Conservation (phyloP, 2,113 vertebrate species). For the Verasper variegatus region DNA sequence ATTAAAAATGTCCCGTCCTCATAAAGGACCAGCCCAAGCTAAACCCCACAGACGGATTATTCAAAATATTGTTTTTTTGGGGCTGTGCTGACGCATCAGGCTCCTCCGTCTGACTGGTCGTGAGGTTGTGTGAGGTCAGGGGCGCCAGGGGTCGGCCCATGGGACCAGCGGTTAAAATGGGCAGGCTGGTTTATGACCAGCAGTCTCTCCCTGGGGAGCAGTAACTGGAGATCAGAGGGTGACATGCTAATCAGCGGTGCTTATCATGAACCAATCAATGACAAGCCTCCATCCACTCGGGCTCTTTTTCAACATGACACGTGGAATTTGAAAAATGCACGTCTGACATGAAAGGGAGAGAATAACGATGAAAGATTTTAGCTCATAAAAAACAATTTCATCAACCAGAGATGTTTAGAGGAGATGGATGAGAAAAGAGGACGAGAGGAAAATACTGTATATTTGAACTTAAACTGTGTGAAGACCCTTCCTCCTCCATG, state of each 20-base stretch:
- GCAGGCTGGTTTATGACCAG: slow-evolving; percentile 21
- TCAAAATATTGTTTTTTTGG: slow-evolving; percentile 1
- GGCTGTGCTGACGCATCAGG: slow-evolving; percentile 25
- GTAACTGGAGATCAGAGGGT: slow-evolving; percentile 59
- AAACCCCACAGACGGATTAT: slow-evolving; percentile 19
- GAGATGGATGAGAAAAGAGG: slow-evolving; percentile 15
- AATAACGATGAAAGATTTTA: slow-evolving; percentile 35
- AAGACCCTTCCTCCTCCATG: neutral
- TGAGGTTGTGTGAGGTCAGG: slow-evolving; percentile 38
- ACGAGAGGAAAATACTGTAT: neutral
- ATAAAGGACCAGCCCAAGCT: slow-evolving; percentile 7
- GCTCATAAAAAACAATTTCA: slow-evolving; percentile 49
- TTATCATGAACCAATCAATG: slow-evolving; percentile 67
- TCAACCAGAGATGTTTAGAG: slow-evolving; percentile 29
- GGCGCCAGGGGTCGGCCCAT: slow-evolving; percentile 22
- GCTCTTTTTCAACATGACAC: slow-evolving; percentile 6
- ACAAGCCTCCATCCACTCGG: slow-evolving; percentile 39
- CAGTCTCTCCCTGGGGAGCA: slow-evolving; percentile 37
- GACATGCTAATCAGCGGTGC: slow-evolving; percentile 62
- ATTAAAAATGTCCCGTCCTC: slow-evolving; percentile 46
- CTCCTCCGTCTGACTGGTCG: slow-evolving; percentile 25
- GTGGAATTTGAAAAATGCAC: slow-evolving; percentile 12
- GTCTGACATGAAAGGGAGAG: slow-evolving; percentile 32
- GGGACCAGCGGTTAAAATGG: slow-evolving; percentile 11
- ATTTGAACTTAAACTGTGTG: neutral